Evolutionary conservation across 2,113 vertebrate genomes (phyloP).

Genomic region (Oenanthe oenanthe): DNA sequence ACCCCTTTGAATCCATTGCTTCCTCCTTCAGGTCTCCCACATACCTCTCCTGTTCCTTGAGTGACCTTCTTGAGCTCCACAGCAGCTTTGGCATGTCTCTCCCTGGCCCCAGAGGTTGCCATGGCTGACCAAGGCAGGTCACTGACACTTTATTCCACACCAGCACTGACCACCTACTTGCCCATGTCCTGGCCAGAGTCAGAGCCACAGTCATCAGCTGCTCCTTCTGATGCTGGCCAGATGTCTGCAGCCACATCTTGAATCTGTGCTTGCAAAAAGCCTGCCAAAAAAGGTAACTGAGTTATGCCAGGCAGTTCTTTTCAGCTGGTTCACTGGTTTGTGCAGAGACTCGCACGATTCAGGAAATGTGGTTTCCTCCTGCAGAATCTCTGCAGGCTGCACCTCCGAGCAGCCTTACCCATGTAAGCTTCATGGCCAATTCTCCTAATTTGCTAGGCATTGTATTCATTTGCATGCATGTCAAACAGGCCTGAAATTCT

Average conservation of each 20-base stretch:
- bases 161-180: rapidly evolving
- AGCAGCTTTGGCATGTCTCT: neutral
- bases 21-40: neutral
- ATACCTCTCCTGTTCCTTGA: neutral
- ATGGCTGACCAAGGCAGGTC: rapidly evolving
- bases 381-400: neutral
- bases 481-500: constrained; percentile 6
- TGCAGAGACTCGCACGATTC: neutral
- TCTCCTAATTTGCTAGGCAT: constrained; percentile 25
- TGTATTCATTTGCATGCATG: constrained; percentile 17
- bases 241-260: neutral
- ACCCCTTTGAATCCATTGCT: neutral
- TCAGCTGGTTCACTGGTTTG: neutral
- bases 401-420: neutral
- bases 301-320: neutral
- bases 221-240: neutral
- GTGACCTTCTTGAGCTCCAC: neutral
- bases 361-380: neutral
- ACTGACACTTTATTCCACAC: neutral
- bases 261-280: neutral
- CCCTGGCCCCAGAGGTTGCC: neutral
- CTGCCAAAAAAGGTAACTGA: neutral
- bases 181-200: rapidly evolving
- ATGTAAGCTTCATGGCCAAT: neutral
- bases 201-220: neutral